These are phyloP conservation scores for Xiphorhynchus elegans DNA, from an alignment of 2,113 vertebrate genomes.

Conservation along the genomic window DNA sequence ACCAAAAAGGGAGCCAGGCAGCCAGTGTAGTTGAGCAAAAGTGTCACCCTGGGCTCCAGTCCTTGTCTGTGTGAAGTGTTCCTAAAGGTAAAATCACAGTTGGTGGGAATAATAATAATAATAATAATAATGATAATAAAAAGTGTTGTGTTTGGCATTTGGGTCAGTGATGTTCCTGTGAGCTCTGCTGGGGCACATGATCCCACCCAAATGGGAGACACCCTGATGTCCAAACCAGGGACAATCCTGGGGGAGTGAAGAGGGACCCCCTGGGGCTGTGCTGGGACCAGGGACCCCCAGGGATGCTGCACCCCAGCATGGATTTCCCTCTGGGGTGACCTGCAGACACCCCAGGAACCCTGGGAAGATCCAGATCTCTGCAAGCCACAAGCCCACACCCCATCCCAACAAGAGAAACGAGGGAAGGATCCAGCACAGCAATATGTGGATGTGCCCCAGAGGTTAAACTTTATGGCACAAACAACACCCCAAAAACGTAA, in stretches of 20 bases:
- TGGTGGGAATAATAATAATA: background rate
- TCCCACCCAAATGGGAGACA: background rate
- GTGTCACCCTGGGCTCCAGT: background rate
- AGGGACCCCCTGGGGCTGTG: background rate
- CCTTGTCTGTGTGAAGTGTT: rapidly evolving
- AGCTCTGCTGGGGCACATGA: background rate
- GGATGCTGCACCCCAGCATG: background rate
- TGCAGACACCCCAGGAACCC: background rate
- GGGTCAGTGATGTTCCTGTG: background rate
- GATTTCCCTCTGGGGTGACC: background rate
- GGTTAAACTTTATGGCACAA: background rate
- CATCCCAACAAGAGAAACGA: rapidly evolving
- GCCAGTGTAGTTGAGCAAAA: background rate
- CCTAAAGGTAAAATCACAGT: background rate
- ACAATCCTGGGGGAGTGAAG: background rate
- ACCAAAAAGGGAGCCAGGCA: background rate
- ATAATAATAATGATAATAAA: background rate
- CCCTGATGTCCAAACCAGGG: background rate
- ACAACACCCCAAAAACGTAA: rapidly evolving
- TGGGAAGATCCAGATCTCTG: background rate
- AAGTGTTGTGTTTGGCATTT: background rate
- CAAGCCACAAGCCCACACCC: background rate
- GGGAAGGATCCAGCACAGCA: background rate
- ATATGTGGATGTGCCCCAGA: rapidly evolving
- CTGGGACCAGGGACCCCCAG: background rate